Base-by-base conservation (phyloP, 2,113 vertebrate genomes). In the Ctenomys sociabilis region DNA sequence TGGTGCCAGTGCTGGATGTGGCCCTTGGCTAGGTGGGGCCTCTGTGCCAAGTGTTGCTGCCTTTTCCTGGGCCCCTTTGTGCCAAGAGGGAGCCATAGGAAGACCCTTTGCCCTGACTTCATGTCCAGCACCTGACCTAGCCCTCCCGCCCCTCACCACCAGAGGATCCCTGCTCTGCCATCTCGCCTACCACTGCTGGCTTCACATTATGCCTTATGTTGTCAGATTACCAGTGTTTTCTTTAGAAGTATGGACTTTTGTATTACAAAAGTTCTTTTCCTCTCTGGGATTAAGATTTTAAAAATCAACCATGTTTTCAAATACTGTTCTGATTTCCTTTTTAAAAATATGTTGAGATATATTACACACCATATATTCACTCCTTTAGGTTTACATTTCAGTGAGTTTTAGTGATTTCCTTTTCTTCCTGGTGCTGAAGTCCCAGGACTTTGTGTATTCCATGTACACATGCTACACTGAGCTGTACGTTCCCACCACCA, bases 1-100 rank as follows among this genome's bases (percentile, higher is more conserved):
- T 24, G 49, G 75, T 24, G 35, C 40, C 16, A 28, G 26, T 12
- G 5, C 26, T 16, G 24, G 40, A 3, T 11, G 13, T 57, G 1
- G 35, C n/a, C 52, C 35, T 37, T 0, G 75, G 16, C 78, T 61
- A 9, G 24, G 57, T 0, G 0, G 32, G 52, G 45, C 37, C 45
- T 45, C 73, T 22, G n/a, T 7, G 10, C 30, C 16, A 26, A 21
- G 6, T 32, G 57, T 37, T 7, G 16, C 66, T 40, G 12, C 5
- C 30, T 32, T 73, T 64, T 86, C 81, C 81, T 45, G 83, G 17
- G n/a, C n/a, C n/a, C 57, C 57, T 89, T 40, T 43, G 3, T n/a
- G 21, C 54, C 19, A 12, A 0, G 21, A 37, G 64, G 6, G 21
- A 45, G 81, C 12, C 43, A 8, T 22, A 64, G 13, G 22, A 43